Evolutionary conservation across 2,888 invertebrate species (phyloP).

Genomic region (Cephus spinipes): DNA sequence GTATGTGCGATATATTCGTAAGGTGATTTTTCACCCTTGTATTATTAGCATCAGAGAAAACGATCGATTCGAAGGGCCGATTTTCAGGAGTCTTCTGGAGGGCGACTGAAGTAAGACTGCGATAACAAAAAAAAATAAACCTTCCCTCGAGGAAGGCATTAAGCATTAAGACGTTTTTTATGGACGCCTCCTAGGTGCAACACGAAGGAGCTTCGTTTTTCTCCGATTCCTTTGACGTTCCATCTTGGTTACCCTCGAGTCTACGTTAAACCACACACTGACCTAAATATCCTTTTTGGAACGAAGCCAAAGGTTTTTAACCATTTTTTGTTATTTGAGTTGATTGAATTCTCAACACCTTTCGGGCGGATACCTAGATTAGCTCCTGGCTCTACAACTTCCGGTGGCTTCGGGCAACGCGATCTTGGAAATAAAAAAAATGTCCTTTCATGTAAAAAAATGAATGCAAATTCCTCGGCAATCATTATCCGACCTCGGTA

Average conservation of each 20-base stretch:
- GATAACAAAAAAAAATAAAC: not conserved
- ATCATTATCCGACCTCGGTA: not conserved
- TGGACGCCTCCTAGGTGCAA: not conserved
- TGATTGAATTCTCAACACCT: constrained; percentile 30
- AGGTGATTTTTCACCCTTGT: not conserved
- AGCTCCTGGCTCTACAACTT: not conserved
- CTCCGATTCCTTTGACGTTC: not conserved
- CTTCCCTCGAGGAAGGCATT: not conserved
- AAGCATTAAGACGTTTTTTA: not conserved
- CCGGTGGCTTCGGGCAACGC: not conserved
- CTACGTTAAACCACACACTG: not conserved
- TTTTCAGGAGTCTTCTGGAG: not conserved
- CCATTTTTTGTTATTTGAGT: constrained; percentile 24
- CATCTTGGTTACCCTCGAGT: not conserved
- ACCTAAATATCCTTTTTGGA: constrained; percentile 31
- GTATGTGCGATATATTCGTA: not conserved
- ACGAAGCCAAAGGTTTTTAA: constrained; percentile 31
- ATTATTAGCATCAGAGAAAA: not conserved
- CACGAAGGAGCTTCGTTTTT: not conserved
- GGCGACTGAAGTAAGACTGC: not conserved
- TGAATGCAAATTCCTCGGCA: not conserved
- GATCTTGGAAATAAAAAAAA: too few species aligned
- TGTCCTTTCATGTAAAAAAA: not conserved
- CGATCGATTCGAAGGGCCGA: not conserved
- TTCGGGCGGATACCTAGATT: constrained; percentile 15